Base-by-base conservation (phyloP, 2,797 vertebrate species). In the Dallia pectoralis region DNA sequence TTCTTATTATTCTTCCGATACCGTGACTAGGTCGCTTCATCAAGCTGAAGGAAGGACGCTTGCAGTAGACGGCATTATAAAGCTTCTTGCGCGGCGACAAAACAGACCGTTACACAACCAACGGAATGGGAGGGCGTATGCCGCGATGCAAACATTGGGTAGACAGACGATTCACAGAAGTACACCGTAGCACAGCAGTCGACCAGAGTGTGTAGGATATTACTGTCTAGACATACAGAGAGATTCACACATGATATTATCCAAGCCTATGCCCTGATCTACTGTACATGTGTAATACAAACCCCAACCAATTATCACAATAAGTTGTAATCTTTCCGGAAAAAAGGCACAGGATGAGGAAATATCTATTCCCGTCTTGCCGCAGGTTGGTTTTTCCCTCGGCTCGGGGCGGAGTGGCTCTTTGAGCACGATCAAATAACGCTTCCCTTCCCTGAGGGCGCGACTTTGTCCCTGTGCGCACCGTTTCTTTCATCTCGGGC, bases 361-460 rank as follows among this genome's bases (percentile, higher is more conserved):
- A 53, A n/a, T 7, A 5, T 53, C 51, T 53, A 22, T 53, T 53
- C 51, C 51, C 74, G 83, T 79, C 72, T 69, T 80, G 79, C 81
- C 19, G 73, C 81, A 69, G 85, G 87, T 76, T 70, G 71, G 69
- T 71, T 69, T 80, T 72, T 81, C 68, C 84, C 86, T 76, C 69
- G 70, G 69, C 72, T 85, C 78, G 72, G 78, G 75, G 81, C 82
- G 79, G 49, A 77, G 59, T 74, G 71, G 73, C 71, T 81, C 74
- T 82, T 80, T 84, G 81, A 87, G 82, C 79, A 79, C 84, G 85
- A 89, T 91, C 85, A 89, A 89, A 87, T 86, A 77, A 82, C 87
- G 77, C 82, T 85, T 83, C 78, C 73, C 66, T 62, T 82, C 81
- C 82, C 77, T 72, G 36, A 32, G 77, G 84, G 81, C 70, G 48